phyloP scores from a whole-genome alignment of 1,140 invertebrate genomes.

The Ephestia elutella region DNA sequence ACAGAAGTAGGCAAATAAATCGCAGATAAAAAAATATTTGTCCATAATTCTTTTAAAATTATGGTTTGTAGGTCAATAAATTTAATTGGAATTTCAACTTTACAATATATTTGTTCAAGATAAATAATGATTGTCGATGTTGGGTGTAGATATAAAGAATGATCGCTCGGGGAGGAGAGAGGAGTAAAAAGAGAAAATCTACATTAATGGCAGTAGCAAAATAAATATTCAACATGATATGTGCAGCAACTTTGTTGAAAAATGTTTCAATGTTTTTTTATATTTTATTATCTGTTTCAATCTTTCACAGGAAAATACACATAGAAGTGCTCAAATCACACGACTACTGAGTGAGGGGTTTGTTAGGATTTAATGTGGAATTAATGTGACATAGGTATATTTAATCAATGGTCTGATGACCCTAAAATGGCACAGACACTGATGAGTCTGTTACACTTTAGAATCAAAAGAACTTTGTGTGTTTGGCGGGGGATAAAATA shows the following conservation, averaged over 20 bases:
- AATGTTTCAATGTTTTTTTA: too few species aligned
- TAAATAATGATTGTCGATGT: neutral
- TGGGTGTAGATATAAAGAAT: neutral
- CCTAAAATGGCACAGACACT: too few species aligned
- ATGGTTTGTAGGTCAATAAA: constrained; percentile 1
- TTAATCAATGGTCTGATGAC: too few species aligned
- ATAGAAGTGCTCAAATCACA: too few species aligned
- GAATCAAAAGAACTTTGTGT: too few species aligned
- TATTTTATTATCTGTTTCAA: too few species aligned
- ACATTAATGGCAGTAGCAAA: neutral
- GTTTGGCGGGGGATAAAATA: too few species aligned
- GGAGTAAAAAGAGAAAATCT: neutral
- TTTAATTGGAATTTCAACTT: neutral
- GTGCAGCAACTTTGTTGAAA: neutral
- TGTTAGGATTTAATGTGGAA: too few species aligned
- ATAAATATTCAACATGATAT: neutral
- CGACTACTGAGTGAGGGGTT: too few species aligned
- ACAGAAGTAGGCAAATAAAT: neutral
- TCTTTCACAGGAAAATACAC: too few species aligned
- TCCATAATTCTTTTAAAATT: neutral
- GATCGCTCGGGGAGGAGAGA: neutral
- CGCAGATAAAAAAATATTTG: neutral
- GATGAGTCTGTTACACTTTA: too few species aligned
- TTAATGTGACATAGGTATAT: too few species aligned
- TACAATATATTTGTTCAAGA: constrained; percentile 5